Evolutionary conservation across 1,140 invertebrate species (phyloP).

Genomic region (Eumaeus atala): DNA sequence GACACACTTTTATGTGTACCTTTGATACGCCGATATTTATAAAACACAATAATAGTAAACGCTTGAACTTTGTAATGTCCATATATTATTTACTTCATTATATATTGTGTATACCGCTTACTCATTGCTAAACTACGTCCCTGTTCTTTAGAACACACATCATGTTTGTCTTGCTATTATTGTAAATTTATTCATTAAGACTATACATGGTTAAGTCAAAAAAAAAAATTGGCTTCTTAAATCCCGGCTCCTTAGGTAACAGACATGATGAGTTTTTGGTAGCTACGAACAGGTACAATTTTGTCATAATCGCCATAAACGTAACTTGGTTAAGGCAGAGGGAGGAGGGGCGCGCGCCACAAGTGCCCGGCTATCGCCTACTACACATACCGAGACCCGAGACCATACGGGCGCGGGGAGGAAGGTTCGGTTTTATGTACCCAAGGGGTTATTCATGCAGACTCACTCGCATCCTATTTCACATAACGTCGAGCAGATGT

Average conservation of each 20-base stretch:
- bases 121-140: too few species aligned
- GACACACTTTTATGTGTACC: too few species aligned
- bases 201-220: too few species aligned
- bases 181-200: too few species aligned
- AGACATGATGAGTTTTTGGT: not conserved
- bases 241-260: not conserved
- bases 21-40: too few species aligned
- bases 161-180: too few species aligned
- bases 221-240: constrained; percentile 4
- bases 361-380: constrained; percentile 12
- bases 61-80: too few species aligned
- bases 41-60: too few species aligned
- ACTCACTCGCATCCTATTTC: not conserved
- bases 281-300: too few species aligned
- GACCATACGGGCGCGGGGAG: not conserved
- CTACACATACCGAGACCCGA: constrained; percentile 13
- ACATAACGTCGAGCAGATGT: not conserved
- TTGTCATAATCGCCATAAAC: constrained; percentile 19
- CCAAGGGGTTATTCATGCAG: not conserved
- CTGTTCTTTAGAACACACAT: too few species aligned
- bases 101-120: too few species aligned
- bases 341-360: constrained; percentile 14
- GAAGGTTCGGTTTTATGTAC: constrained; percentile 4
- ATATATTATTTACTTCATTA: too few species aligned
- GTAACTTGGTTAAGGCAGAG: constrained; percentile 15